Percentiles rank a stretch among this genome's conserved stretches.
These are phyloP conservation scores for Dreissena rostriformis DNA, from an alignment of 1,140 invertebrate genomes.

Conservation along the genomic window DNA sequence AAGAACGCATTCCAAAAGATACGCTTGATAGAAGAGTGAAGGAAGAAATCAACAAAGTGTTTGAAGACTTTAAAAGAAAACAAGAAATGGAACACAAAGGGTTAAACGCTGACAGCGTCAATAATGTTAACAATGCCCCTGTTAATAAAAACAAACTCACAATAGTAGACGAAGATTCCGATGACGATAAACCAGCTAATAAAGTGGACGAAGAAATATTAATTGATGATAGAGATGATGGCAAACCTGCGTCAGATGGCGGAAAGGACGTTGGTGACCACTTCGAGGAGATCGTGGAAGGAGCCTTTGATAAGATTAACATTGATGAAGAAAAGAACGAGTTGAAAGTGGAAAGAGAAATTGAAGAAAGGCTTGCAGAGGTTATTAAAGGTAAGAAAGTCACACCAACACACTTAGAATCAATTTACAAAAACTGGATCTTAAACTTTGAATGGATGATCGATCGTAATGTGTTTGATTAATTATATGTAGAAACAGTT, in stretches of 20 bases:
- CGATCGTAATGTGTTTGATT: no score
- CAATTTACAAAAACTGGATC: no score
- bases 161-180: conserved; percentile 17
- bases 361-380: not conserved
- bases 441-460: no score
- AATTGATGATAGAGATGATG: conserved; percentile 7
- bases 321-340: conserved; percentile 21
- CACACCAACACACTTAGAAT: no score
- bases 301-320: conserved; percentile 5
- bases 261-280: conserved; percentile 12
- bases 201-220: not conserved
- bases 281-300: conserved; percentile 4
- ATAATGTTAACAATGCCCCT: no score
- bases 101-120: not conserved
- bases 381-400: not conserved
- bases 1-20: no score
- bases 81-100: no score
- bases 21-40: not conserved
- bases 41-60: conserved; percentile 45
- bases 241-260: conserved; percentile 3
- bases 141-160: not conserved
- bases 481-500: no score
- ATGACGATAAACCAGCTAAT: conserved; percentile 2
- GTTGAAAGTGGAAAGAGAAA: not conserved
- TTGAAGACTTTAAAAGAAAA: conserved; percentile 45